phyloP scores from a whole-genome alignment of 2,113 vertebrate genomes.

The Elachura formosa region DNA sequence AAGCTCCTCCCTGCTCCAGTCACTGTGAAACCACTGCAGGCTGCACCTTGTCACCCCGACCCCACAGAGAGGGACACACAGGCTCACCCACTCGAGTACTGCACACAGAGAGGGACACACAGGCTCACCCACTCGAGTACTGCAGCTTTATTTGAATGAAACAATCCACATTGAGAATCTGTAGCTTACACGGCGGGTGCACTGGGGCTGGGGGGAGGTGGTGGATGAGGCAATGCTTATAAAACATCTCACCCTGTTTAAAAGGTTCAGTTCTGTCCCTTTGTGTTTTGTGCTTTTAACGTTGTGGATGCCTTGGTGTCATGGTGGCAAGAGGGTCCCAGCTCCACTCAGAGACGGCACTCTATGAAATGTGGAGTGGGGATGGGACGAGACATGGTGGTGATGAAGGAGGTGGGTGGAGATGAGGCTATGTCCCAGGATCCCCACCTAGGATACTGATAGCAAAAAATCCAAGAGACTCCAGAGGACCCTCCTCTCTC shows the following conservation, averaged over 20 bases:
- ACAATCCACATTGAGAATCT: constrained; percentile 45
- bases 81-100: constrained; percentile 30
- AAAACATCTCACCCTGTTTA: constrained; percentile 62
- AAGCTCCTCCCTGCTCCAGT: neutral
- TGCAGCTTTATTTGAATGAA: constrained; percentile 69
- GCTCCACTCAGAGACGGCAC: neutral
- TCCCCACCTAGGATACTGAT: neutral
- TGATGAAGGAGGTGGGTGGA: neutral
- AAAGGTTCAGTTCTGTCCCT: constrained; percentile 49
- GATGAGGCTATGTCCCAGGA: neutral
- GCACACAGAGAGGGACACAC: constrained; percentile 39
- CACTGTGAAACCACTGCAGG: neutral
- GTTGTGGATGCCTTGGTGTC: neutral
- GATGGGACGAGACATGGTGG: neutral
- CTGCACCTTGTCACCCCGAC: neutral
- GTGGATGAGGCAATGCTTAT: neutral
- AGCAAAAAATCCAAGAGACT: neutral
- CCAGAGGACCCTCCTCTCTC: neutral
- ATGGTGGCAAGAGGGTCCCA: neutral
- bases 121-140: constrained; percentile 21
- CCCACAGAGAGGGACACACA: constrained; percentile 7
- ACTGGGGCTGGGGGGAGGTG: neutral
- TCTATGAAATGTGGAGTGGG: neutral
- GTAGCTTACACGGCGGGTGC: neutral
- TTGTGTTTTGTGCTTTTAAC: constrained; percentile 65